Base-by-base conservation (phyloP, 2,888 invertebrate genomes). In the Drosophila anomelani region DNA sequence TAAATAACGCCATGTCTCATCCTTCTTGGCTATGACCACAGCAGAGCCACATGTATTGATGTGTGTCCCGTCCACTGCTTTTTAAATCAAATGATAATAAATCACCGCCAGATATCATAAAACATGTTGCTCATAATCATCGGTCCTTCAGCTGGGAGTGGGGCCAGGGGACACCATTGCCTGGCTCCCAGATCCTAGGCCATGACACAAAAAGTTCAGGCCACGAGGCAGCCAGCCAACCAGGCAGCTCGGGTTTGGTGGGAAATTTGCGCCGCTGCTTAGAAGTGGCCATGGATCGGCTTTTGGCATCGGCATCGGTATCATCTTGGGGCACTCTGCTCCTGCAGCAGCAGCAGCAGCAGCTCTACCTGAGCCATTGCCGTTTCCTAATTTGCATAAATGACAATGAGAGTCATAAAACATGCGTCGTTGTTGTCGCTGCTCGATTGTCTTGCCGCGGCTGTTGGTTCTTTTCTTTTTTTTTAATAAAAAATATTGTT, bases 61-160 rank as follows among this genome's bases (percentile, higher is more conserved):
- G 87, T 88, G 88, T 84, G 88, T 84, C 84, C 84, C 85, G 84
- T 88, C 88, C 88, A 87, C 88, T 82, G 88, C 83, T 85, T 87
- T 91, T 90, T 90, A 91, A 91, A 91, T 90, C 90, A 90, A 91
- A 91, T 91, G 91, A 90, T 91, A 91, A 91, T 91, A 91, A 91
- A 91, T 91, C 90, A 91, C 90, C 86, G 86, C 79, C 86, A 90
- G 90, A 91, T 91, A 91, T 90, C 90, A 90, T 91, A 91, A 91
- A 91, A 90, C 88, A 91, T 91, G 91, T 82, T 90, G 84, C 86
- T 86, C 90, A 90, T 88, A 90, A 88, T 86, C 86, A 83, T 86
- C 86, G 80, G 41, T 46, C 51, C 69, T 43, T 47, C 39, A 38
- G 41, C 12, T n/a, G 54, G 38, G 55, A 59, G 47, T 46, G 36